phyloP scores from a whole-genome alignment of 1,140 invertebrate genomes.

The Lineus longissimus region DNA sequence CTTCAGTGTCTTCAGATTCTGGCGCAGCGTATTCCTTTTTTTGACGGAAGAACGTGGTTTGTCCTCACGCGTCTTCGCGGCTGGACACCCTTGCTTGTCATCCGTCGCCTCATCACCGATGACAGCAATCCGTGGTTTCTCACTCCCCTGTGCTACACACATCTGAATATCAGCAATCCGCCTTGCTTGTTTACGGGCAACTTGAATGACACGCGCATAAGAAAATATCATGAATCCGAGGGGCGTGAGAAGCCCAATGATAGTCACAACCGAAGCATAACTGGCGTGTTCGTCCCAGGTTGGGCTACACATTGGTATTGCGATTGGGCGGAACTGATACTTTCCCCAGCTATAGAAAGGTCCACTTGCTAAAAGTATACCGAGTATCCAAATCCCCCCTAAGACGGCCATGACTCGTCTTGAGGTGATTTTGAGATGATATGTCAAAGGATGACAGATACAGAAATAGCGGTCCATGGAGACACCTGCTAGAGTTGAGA shows the following conservation, averaged over 20 bases:
- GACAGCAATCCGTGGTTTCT: no score
- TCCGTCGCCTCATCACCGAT: not conserved
- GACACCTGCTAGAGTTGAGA: conserved; percentile 64
- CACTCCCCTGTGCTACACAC: not conserved
- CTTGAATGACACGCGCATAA: conserved; percentile 20
- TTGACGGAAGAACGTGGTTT: no score
- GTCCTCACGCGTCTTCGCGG: not conserved
- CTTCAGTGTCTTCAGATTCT: conserved; percentile 19
- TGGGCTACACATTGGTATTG: conserved; percentile 26
- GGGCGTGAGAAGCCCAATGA: conserved; percentile 17
- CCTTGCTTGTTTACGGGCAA: conserved; percentile 18
- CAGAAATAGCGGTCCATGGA: conserved; percentile 72
- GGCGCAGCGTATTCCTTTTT: not conserved
- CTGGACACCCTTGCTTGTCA: not conserved
- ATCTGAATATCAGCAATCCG: conserved; percentile 18
- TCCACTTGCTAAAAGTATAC: conserved; percentile 15
- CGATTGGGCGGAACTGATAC: conserved; percentile 21
- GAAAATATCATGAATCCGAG: conserved; percentile 22
- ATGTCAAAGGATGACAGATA: conserved; percentile 64
- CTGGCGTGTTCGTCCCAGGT: conserved; percentile 13
- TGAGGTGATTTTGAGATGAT: conserved; percentile 17
- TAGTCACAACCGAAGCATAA: conserved; percentile 17
- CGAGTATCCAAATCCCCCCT: conserved; percentile 17
- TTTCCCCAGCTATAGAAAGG: conserved; percentile 24
- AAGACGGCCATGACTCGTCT: conserved; percentile 5